phyloP scores from a whole-genome alignment of 2,113 vertebrate species.

The Peromyscus maniculatus region DNA sequence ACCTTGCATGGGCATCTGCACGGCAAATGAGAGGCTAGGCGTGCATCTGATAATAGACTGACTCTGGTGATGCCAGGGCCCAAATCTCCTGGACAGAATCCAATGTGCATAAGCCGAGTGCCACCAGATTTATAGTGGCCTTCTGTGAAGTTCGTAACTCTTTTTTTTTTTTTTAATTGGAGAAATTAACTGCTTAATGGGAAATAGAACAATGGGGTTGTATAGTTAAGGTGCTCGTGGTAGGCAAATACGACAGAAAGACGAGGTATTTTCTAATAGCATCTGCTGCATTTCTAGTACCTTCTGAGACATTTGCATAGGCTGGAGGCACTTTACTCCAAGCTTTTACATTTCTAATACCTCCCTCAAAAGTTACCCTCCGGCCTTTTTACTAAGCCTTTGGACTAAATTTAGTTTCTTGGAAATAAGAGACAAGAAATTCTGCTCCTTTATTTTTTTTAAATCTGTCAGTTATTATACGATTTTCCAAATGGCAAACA shows the following conservation, averaged over 20 bases:
- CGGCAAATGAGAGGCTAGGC: too few relatives aligned
- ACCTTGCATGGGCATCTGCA: too few relatives aligned
- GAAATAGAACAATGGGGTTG: slow-evolving; percentile 45
- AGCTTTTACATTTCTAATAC: slow-evolving; percentile 66
- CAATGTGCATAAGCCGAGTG: rapidly evolving
- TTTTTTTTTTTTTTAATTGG: slow-evolving; percentile 37
- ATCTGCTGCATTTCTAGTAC: slow-evolving; percentile 52
- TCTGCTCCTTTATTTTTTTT: not conserved
- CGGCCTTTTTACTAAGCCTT: slow-evolving; percentile 67
- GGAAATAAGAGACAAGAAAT: slow-evolving; percentile 63
- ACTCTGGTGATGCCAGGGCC: not conserved
- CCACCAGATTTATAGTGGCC: not conserved
- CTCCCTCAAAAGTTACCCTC: slow-evolving; percentile 68
- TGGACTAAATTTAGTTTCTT: slow-evolving; percentile 76
- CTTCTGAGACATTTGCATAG: slow-evolving; percentile 47
- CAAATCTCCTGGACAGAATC: slow-evolving; percentile 22
- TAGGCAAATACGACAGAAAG: slow-evolving; percentile 61
- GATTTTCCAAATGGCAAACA: slow-evolving; percentile 72
- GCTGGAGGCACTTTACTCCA: slow-evolving; percentile 68
- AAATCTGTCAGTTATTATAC: slow-evolving; percentile 58
- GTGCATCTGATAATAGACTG: not conserved
- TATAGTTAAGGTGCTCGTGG: not conserved
- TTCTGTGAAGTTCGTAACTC: slow-evolving; percentile 45
- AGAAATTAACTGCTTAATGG: slow-evolving; percentile 66
- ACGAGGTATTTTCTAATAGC: slow-evolving; percentile 62